Conservation (phyloP, 2,797 vertebrate genomes). For the Pangasius sanitwongsei region DNA sequence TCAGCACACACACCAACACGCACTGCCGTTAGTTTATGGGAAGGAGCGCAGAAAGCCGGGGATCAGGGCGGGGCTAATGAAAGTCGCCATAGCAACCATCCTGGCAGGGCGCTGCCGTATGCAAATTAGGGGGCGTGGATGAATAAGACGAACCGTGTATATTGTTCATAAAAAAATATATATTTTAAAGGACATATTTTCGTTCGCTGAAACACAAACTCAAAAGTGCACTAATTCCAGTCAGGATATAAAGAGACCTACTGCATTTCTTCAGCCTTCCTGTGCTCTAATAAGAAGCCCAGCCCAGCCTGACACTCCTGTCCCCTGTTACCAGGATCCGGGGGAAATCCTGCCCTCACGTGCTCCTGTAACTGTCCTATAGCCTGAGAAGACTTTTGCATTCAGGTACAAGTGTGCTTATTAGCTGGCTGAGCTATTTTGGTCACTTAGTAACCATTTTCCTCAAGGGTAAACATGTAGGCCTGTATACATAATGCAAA, state of each 20-base stretch:
- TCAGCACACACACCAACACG: neutral
- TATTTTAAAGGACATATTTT: neutral
- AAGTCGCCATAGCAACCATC: constrained; percentile 56
- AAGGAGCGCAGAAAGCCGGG: constrained; percentile 3
- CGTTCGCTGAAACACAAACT: neutral
- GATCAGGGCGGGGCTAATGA: constrained; percentile 37
- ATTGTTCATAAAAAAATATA: neutral
- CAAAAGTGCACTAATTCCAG: neutral
- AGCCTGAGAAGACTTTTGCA: neutral
- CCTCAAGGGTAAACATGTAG: neutral
- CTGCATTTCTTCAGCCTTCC: neutral
- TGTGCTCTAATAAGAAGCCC: neutral
- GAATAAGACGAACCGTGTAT: neutral
- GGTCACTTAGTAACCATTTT: neutral
- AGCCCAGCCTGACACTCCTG: neutral
- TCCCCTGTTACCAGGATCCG: neutral
- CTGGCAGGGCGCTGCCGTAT: constrained; percentile 49
- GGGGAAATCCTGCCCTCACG: neutral
- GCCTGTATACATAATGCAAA: neutral
- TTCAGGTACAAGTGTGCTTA: neutral
- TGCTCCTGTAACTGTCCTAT: neutral
- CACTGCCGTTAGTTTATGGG: constrained; percentile 7
- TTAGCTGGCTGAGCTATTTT: neutral
- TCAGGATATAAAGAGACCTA: neutral
- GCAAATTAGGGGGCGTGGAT: constrained; percentile 37